A percentile compares a stretch with the other conserved stretches of the same genome.
Evolutionary conservation across 2,797 vertebrate genomes (phyloP).

Genomic region (Uromys caudimaculatus): DNA sequence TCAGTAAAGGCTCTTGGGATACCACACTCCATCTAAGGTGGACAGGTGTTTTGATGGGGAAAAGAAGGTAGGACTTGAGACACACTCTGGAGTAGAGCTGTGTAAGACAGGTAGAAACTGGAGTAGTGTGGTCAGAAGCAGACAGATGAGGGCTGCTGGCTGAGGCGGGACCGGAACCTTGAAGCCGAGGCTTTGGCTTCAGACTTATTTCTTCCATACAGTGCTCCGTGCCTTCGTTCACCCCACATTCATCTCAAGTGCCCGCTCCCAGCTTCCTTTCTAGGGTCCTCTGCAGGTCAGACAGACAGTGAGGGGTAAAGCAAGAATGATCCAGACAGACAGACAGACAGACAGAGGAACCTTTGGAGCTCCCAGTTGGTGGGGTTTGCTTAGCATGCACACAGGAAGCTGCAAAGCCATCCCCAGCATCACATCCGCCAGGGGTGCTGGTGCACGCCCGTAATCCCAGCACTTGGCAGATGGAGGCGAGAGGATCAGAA

Average conservation of each 20-base stretch:
- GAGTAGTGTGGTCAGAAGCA: background rate
- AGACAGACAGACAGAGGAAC: background rate
- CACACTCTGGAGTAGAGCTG: background rate
- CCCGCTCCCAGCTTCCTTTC: background rate
- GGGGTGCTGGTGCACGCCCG: too few species aligned
- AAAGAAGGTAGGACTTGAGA: background rate
- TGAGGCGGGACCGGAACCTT: background rate
- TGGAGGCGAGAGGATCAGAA: background rate
- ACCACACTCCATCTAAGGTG: background rate
- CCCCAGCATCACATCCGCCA: background rate
- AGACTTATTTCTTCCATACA: background rate
- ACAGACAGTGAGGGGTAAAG: background rate
- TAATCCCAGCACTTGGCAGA: background rate
- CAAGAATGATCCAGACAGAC: background rate
- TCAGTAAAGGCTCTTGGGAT: background rate
- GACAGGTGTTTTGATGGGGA: background rate
- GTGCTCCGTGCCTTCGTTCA: too few species aligned
- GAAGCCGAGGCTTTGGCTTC: background rate
- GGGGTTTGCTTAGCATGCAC: too few species aligned
- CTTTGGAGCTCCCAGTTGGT: background rate
- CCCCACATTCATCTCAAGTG: rapidly evolving
- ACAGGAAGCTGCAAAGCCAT: background rate
- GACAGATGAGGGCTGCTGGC: rapidly evolving
- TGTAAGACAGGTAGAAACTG: background rate
- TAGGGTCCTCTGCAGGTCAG: background rate